Conservation (phyloP, 2,797 vertebrate genomes). For the Buceros bicornis region DNA sequence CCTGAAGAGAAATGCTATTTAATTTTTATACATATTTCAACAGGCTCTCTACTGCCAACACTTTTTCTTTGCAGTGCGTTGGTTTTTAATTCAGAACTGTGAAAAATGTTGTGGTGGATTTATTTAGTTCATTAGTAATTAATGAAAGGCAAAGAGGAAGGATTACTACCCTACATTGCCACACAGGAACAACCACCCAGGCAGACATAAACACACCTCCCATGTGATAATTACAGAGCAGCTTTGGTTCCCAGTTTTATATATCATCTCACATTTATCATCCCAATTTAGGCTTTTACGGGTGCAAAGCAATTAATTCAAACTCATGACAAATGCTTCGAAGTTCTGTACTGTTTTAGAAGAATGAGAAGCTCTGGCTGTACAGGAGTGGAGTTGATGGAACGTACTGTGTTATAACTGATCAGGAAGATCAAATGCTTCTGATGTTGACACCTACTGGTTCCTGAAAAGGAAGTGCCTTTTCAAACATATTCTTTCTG, state of each 20-base stretch:
- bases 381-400: not conserved
- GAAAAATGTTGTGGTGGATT: not conserved
- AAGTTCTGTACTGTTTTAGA: not conserved
- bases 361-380: not conserved
- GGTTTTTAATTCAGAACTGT: not conserved
- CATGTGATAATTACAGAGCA: not conserved
- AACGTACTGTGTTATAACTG: not conserved
- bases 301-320: not conserved
- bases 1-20: not conserved
- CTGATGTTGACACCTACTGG: not conserved
- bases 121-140: not conserved
- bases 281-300: not conserved
- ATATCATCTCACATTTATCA: not conserved
- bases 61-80: not conserved
- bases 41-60: not conserved
- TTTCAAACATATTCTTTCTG: not conserved
- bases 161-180: not conserved
- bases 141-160: not conserved
- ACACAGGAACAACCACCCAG: constrained; percentile 24
- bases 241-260: not conserved
- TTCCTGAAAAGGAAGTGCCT: not conserved
- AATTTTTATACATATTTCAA: not conserved
- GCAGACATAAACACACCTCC: not conserved
- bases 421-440: not conserved
- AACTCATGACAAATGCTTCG: not conserved